A percentile compares a stretch with the other conserved stretches of the same genome.
Evolutionary conservation across 92 coral and sea anemone species (phyloP).

Genomic region (Nematostella vectensis): DNA sequence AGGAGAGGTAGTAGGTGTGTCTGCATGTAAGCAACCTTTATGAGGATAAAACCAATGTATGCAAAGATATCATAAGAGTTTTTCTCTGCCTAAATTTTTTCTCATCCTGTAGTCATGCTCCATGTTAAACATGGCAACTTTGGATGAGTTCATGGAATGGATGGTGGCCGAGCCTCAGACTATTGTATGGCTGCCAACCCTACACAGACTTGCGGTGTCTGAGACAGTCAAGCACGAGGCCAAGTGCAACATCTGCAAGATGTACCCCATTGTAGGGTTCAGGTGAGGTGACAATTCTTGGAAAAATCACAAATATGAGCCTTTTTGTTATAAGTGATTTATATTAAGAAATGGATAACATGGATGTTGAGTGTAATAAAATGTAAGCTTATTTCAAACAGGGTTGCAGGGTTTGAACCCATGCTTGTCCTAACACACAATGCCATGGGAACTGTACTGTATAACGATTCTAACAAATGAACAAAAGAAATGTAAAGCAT

Average conservation of each 20-base stretch:
- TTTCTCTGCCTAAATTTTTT: not conserved
- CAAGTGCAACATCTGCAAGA: constrained; percentile 90
- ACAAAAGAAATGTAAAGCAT: not conserved
- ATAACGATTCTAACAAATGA: not conserved
- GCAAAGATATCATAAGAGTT: not conserved
- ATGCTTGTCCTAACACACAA: no score
- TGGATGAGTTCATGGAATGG: constrained; percentile 88
- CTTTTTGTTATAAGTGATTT: no score
- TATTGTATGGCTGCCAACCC: constrained; percentile 94
- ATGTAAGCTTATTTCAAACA: no score
- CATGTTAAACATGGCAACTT: constrained; percentile 5
- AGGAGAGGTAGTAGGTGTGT: no score
- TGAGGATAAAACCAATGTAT: not conserved
- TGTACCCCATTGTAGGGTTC: constrained; percentile 84
- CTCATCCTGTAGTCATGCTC: not conserved
- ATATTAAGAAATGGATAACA: no score
- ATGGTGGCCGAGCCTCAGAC: constrained; percentile 99
- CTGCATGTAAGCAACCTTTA: no score
- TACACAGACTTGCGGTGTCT: constrained; percentile 91
- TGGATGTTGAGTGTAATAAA: constrained; percentile 3
- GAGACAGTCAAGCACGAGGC: constrained; percentile 95
- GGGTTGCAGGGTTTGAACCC: no score
- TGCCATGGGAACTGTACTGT: no score
- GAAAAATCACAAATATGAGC: not conserved
- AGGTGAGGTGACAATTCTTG: constrained; percentile 31